phyloP scores from a whole-genome alignment of 2,113 vertebrate species.

The Clarias macrocephalus region DNA sequence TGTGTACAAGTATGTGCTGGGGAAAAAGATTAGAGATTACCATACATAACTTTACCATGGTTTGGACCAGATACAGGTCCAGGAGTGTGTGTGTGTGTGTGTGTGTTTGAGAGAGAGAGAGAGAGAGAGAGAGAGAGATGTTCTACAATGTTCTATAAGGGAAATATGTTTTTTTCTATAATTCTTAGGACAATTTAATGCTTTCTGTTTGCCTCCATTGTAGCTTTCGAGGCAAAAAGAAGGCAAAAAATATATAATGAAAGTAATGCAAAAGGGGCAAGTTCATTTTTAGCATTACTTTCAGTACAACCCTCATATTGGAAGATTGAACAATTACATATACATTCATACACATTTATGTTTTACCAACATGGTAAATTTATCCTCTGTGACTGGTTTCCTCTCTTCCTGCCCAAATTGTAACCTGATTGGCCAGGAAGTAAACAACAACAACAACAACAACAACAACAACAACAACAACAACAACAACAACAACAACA shows the following conservation, averaged over 20 bases:
- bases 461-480: too few relatives aligned
- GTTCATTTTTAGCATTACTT: too few relatives aligned
- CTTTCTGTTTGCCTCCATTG: background rate
- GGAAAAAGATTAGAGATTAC: constrained; percentile 7
- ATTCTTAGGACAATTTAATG: background rate
- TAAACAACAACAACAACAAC: background rate
- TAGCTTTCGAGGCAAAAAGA: background rate
- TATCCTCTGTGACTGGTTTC: background rate
- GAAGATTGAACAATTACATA: background rate
- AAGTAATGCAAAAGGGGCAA: too few relatives aligned
- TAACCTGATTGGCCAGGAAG: background rate
- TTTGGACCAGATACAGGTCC: constrained; percentile 14
- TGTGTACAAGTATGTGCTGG: background rate
- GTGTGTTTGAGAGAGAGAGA: background rate
- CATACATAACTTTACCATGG: background rate
- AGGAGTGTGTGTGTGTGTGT: background rate
- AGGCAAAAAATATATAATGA: background rate
- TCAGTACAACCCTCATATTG: background rate
- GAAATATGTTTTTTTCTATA: background rate
- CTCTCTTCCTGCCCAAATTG: background rate
- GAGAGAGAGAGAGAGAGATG: too few relatives aligned
- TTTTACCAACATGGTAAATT: background rate
- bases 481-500: background rate
- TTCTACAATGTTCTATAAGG: background rate
- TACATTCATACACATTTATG: background rate